Evolutionary conservation across 2,113 vertebrate species (phyloP), one percentile per base, ranked within the genome.

Genomic region (Noctilio leporinus): DNA sequence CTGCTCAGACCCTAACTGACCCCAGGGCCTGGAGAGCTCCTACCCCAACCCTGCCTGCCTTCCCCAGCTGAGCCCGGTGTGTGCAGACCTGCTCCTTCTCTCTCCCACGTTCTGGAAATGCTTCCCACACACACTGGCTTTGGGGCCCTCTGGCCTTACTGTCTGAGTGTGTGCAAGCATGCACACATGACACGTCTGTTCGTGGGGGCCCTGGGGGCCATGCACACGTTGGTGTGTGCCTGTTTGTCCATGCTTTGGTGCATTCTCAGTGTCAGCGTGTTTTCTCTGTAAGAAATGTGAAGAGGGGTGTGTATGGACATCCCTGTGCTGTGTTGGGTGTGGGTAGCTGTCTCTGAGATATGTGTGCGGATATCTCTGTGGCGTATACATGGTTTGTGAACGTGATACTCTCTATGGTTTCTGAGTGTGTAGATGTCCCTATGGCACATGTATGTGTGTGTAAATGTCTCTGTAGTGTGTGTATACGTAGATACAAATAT

Each of bases 191-290:
- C 15, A 0, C 10, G 11, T 72, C 35, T 20, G 1, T 49, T 19
- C 1, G 0, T 17, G 40, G 67, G 65, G 26, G 0, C 28, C 28
- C 40, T 10, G 19, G n/a, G 30, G 8, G 57, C 12, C 7, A 1
- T 5, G 14, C 14, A 43, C 28, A 49, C 1, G 24, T 40, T 3
- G 11, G 16, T 15, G 5, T 15, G 30, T n/a, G 0, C 30, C 49
- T 49, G 1, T 28, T 15, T 33, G 24, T 33, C 35, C 57, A 5
- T 0, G 4, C 24, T 16, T 30, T 17, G 0, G 17, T 16, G 6
- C 59, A 57, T 10, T 24, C 1, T 28, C 22, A 3, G 3, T 7
- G 6, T 10, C 15, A 47, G 19, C 5, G 2, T 24, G 7, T 26
- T 47, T 65, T 35, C 62, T 85, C 10, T 87, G 62, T 80, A 51